Evolutionary conservation across 1,140 invertebrate genomes (phyloP).

Genomic region (Leptoteleia sp.): DNA sequence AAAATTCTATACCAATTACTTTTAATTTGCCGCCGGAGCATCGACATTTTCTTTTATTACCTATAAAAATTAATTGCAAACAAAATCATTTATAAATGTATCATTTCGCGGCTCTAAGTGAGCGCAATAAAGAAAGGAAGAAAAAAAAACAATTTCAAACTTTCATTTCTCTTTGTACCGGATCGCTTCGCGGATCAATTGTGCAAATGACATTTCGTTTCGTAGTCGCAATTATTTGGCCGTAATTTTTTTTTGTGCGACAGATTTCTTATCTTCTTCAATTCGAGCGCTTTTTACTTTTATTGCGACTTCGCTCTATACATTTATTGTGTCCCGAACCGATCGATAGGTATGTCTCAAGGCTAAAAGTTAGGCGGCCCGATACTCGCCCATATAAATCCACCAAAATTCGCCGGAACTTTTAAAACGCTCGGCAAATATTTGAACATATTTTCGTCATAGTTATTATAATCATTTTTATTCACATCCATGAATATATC

Average conservation of each 20-base stretch:
- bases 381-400: conserved; percentile 9
- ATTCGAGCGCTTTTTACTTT: conserved; percentile 42
- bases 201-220: conserved; percentile 43
- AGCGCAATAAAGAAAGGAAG: too few relatives aligned
- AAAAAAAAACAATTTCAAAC: conserved; percentile 24
- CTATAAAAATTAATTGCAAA: conserved; percentile 37
- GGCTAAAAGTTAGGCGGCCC: conserved; percentile 45
- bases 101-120: conserved; percentile 11
- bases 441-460: too few relatives aligned
- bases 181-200: conserved; percentile 24
- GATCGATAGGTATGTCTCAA: conserved; percentile 61
- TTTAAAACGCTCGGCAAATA: too few relatives aligned
- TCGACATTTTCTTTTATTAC: conserved; percentile 27
- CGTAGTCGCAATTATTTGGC: conserved; percentile 27
- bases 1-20: conserved; percentile 35
- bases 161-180: conserved; percentile 23
- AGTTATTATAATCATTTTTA: too few relatives aligned
- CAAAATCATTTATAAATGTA: conserved; percentile 30
- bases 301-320: conserved; percentile 47
- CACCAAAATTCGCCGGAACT: too few relatives aligned
- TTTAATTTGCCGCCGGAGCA: conserved; percentile 30
- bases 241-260: conserved; percentile 29
- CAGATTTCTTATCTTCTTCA: conserved; percentile 53
- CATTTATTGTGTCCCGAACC: conserved; percentile 45
- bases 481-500: too few relatives aligned